A percentile compares a stretch with the other conserved stretches of the same genome.
These are phyloP conservation scores for Branchinecta lindahli DNA, from an alignment of 1,140 invertebrate species.

Conservation along the genomic window DNA sequence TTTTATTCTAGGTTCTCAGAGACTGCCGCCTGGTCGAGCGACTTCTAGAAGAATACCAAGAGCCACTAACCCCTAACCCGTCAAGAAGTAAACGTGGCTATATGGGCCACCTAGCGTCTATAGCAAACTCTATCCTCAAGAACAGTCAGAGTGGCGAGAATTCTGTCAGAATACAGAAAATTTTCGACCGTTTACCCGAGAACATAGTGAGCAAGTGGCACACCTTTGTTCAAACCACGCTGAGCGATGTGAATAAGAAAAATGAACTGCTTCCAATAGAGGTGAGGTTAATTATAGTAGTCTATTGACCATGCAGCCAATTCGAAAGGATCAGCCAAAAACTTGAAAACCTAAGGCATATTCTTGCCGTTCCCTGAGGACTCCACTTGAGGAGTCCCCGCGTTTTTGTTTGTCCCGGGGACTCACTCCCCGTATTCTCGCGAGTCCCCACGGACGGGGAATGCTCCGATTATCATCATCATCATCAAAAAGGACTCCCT, in stretches of 20 bases:
- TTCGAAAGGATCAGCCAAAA: too few species aligned
- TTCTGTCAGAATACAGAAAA: neutral
- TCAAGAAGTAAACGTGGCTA: neutral
- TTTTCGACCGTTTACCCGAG: neutral
- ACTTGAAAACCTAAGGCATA: too few species aligned
- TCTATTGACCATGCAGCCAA: too few species aligned
- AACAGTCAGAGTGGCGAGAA: neutral
- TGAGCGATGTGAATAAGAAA: neutral
- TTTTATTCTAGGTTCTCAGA: neutral
- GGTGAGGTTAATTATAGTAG: neutral
- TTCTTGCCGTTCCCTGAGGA: too few species aligned
- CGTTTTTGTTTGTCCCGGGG: too few species aligned
- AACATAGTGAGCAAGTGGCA: neutral
- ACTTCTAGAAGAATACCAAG: neutral
- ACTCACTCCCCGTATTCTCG: too few species aligned
- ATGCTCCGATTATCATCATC: too few species aligned
- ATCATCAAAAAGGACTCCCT: too few species aligned
- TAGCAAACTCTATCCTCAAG: neutral
- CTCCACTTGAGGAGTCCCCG: too few species aligned
- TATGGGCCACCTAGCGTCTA: neutral
- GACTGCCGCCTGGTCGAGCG: neutral
- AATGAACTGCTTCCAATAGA: slow-evolving; percentile 1
- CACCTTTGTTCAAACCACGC: neutral
- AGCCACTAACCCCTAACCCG: neutral
- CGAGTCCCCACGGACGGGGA: too few species aligned